A percentile compares a stretch with the other conserved stretches of the same genome.
These are phyloP conservation scores for Iguana delicatissima DNA, from an alignment of 2,797 vertebrate genomes.

Conservation along the genomic window DNA sequence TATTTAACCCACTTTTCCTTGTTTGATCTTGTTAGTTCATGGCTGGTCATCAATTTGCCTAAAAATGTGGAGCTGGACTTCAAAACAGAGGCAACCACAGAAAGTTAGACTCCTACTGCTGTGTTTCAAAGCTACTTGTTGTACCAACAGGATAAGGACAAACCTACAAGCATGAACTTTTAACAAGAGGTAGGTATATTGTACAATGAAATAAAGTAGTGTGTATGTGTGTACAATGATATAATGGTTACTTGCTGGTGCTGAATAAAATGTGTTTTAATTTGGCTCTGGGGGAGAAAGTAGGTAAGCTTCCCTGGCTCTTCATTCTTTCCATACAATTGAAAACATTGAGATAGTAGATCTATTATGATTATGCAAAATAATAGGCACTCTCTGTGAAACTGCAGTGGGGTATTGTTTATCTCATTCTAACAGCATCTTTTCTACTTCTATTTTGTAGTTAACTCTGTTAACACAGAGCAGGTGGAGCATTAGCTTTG, in stretches of 20 bases:
- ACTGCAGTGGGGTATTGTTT: neutral
- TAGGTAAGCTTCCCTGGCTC: slow-evolving; percentile 25
- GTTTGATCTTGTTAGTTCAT: no score
- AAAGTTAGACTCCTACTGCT: neutral
- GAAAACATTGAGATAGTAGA: slow-evolving; percentile 11
- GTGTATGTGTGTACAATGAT: no score
- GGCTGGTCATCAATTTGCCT: neutral
- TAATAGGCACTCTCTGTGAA: slow-evolving; percentile 3
- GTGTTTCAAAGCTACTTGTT: neutral
- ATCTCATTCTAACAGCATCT: neutral
- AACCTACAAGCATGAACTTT: neutral
- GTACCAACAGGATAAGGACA: neutral
- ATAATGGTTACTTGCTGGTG: neutral
- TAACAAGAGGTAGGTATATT: slow-evolving; percentile 21
- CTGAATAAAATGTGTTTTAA: neutral
- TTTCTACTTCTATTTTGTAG: slow-evolving; percentile 57
- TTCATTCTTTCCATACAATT: slow-evolving; percentile 30
- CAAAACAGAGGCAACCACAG: neutral
- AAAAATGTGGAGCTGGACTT: slow-evolving; percentile 2
- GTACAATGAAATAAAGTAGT: neutral
- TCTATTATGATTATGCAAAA: slow-evolving; percentile 28
- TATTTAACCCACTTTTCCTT: no score
- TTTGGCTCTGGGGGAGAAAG: neutral
- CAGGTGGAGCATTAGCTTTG: neutral
- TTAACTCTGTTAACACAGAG: slow-evolving; percentile 35